Base-by-base conservation (phyloP, 2,888 invertebrate genomes). In the Didymodactylos carnosus region DNA sequence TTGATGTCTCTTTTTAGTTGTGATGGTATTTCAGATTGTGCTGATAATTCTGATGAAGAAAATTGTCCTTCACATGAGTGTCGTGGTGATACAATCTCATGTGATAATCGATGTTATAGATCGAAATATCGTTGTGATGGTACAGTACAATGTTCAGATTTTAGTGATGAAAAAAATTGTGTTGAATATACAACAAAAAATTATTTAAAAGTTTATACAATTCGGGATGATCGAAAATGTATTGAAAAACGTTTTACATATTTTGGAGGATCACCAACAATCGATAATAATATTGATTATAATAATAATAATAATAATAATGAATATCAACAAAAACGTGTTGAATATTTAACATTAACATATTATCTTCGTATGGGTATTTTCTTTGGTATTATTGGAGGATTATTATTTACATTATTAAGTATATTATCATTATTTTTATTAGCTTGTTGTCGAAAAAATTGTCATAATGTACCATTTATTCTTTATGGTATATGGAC, bases 11-110 rank as follows among this genome's bases (percentile, higher is more conserved):
- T 5, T 53, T 16, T 16, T 19, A 53, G 49, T 23, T 72, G 72
- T 43, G 72, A 72, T 72, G 72, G 72, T 13, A 41, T 72, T 40
- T 7, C 35, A 40, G 72, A 72, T 72, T 72, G 72, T 69, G 41
- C 25, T 11, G 72, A 72, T 72, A n/a, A 72, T 53, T 39, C 39
- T 1, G 72, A 72, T 43, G 72, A 72, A 53, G 41, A 69, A 23
- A 69, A 40, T 25, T 72, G 72, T 62, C 10, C n/a, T 11, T 39
- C 70, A 8, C 39, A 11, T 39, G 4, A 62, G n/a, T 62, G 62
- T 62, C 19, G 10, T n/a, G 23, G 27, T 43, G 49, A 39, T 14
- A 13, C 29, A 39, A 39, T 72, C 25, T 27, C 7, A 40, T 72
- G 72, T 25, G 72, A 72, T 49, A 23, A 19, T 49, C 7, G 6